Base-by-base conservation (phyloP, 2,888 invertebrate genomes). In the Dysmachus trigonus region DNA sequence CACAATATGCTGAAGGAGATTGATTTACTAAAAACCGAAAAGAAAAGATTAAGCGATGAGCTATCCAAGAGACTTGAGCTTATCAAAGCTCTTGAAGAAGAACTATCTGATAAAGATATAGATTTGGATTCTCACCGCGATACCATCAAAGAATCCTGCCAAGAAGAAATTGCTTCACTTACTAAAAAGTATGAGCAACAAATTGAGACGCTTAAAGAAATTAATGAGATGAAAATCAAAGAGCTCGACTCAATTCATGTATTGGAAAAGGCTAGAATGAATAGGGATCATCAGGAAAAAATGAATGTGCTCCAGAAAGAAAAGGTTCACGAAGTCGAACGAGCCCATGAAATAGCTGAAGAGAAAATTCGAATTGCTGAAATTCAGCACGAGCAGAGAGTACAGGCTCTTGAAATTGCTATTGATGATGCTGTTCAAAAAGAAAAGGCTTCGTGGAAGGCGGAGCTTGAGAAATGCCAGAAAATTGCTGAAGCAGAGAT, bases 401-500 rank as follows among this genome's bases (percentile, higher is more conserved):
- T 92, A 30, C 91, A 92, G 85, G 92, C 92, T 87, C 89, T 93
- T 7, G 93, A 93, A 88, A 89, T 88, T 1, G 91, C 90, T 35
- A 91, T 93, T 89, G 91, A 92, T 88, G 89, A 90, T 30, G 92
- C 92, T 38, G 88, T 93, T 5, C 91, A 92, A 87, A 90, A 91
- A 2, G 93, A 93, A 89, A 91, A 92, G 88, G 89, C 90, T 81
- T 91, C 93, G 88, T 92, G 93, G 89, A 91, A 92, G 10, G 91
- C 90, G 1, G 93, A 94, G 89, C 89, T 94, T 86, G 93, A 93
- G 88, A 93, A 93, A 89, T 93, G 93, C 38, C 93, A 94, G 89
- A 92, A 93, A 86, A 92, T 93, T 88, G 93, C 93, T 85, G 93
- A 94, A 89, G 93, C 93, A 85, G 93, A 92, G 88, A 91, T 94